Percentiles rank a stretch among this genome's conserved stretches.
Evolutionary conservation across 2,888 invertebrate species (phyloP).

Genomic region (Epistrophe grossulariae): DNA sequence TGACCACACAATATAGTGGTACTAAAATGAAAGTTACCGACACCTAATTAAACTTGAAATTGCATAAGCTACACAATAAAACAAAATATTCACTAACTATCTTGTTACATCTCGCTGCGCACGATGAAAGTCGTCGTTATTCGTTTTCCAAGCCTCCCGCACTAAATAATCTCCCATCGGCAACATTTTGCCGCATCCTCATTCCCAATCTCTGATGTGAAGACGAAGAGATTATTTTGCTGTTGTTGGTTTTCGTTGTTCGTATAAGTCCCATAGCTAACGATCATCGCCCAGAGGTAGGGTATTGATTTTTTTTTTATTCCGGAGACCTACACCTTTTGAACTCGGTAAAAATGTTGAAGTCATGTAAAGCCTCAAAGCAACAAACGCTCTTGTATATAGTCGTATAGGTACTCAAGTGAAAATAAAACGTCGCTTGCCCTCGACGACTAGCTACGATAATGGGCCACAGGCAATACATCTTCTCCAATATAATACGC

Average conservation of each 20-base stretch:
- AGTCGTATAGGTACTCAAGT: constrained; percentile 8
- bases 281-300: constrained; percentile 46
- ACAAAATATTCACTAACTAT: constrained; percentile 41
- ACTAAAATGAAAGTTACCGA: constrained; percentile 67
- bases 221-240: background rate
- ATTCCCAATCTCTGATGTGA: constrained; percentile 5
- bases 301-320: constrained; percentile 46
- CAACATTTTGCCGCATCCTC: constrained; percentile 40
- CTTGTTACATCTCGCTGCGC: constrained; percentile 52
- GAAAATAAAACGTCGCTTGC: constrained; percentile 47
- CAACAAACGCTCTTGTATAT: background rate
- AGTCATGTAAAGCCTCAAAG: constrained; percentile 37
- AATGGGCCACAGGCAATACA: constrained; percentile 28
- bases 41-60: constrained; percentile 68
- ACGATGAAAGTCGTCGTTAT: constrained; percentile 46
- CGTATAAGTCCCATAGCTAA: background rate
- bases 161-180: constrained; percentile 8
- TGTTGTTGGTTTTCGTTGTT: background rate
- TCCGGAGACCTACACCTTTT: constrained; percentile 63
- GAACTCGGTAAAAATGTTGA: constrained; percentile 48
- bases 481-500: constrained; percentile 15
- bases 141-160: constrained; percentile 30
- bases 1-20: constrained; percentile 49
- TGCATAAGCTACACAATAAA: constrained; percentile 47
- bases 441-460: constrained; percentile 1